Evolutionary conservation across 1,140 invertebrate species (phyloP), one percentile per base, ranked within the genome.

Genomic region (Drosophila pachea): DNA sequence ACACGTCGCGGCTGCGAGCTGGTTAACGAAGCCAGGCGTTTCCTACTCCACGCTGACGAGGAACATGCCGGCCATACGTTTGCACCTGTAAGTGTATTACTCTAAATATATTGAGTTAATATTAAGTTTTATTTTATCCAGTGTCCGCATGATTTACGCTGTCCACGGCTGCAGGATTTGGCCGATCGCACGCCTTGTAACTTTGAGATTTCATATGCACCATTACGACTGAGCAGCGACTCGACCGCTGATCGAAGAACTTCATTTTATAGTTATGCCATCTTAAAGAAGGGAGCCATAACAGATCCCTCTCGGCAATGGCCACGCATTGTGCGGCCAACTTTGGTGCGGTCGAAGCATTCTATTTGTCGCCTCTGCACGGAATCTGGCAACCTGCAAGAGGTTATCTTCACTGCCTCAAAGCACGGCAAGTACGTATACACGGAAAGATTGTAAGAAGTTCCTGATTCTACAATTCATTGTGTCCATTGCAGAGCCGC

Each of bases 301-400:
- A 74, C 89, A 11, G 83, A 89, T 50, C 36, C 88, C 16, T 90
- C 92, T 53, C 75, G 90, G 3, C 89, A 92, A 29, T 97, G 96
- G 96, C 95, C 96, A 0, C 91, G 96, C 61, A 88, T 97, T 52
- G 93, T 98, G 0, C 86, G 93, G 62, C 91, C 93, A 29, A 92
- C 92, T 2, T 86, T 95, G 40, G 89, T 92, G 9, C 91, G 93
- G 50, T 92, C 92, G 0, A 93, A 92, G 63, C 95, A 96, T 86
- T 91, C 92, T 0, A 92, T 95, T 76, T 97, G 96, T 88, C 91
- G 94, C 48, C 81, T 96, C 72, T 98, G 97, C 89, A 95, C 93
- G 5, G 76, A 91, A 6, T 89, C 92, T 72, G 96, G 96, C 22
- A 91, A 94, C 64, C 88, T 97, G n/a, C 89, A 93, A 67, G 94